Percentiles rank a stretch among this genome's conserved stretches.
phyloP scores from a whole-genome alignment of 1,140 invertebrate genomes.

The Macrosteles quadrilineatus region DNA sequence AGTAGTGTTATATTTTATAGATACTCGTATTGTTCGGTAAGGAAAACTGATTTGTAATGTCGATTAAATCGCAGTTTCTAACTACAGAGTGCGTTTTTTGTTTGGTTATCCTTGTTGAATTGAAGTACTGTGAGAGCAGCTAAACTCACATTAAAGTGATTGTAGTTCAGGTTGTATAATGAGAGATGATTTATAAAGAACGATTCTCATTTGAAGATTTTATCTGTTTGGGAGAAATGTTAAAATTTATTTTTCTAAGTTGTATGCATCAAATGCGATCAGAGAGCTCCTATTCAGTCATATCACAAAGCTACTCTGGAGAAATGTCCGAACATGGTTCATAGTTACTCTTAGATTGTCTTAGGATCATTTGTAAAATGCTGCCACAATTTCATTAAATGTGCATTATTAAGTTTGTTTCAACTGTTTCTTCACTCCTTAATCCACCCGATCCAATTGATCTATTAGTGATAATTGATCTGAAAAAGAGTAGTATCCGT shows the following conservation, averaged over 20 bases:
- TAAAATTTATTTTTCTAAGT: neutral
- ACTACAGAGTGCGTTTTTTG: neutral
- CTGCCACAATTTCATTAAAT: conserved; percentile 30
- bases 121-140: neutral
- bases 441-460: too few relatives aligned
- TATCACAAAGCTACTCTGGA: neutral
- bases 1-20: conserved; percentile 25
- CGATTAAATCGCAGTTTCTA: neutral
- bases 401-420: conserved; percentile 22
- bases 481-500: too few relatives aligned
- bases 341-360: conserved; percentile 26
- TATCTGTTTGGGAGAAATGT: neutral
- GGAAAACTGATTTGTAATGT: neutral
- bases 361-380: conserved; percentile 22
- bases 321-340: neutral
- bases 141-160: neutral
- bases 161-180: neutral
- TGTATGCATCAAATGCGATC: too few relatives aligned
- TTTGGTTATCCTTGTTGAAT: neutral
- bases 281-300: neutral
- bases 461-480: too few relatives aligned
- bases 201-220: neutral
- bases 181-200: neutral
- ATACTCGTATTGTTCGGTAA: neutral
- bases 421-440: neutral